Conservation (phyloP, 1,140 invertebrate genomes). For the Geopemphigus sp. region DNA sequence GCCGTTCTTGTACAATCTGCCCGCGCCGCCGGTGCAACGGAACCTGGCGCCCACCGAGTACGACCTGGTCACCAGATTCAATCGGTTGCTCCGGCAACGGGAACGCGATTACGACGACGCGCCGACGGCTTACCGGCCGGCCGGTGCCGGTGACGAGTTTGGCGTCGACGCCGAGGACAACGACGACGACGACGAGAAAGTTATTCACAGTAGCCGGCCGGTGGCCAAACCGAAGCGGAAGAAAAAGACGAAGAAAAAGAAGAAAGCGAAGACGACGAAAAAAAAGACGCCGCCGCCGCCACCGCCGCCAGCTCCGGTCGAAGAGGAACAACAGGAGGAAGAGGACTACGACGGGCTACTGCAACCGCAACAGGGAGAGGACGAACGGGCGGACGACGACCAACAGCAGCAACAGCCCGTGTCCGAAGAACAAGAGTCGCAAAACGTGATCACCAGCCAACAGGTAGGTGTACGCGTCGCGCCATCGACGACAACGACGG, state of each 20-base stretch:
- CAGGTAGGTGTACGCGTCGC: conserved; percentile 7
- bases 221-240: background rate
- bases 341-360: background rate
- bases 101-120: background rate
- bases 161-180: background rate
- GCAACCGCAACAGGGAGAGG: background rate
- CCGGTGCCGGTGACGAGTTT: background rate
- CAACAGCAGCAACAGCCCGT: no score
- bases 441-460: conserved; percentile 24
- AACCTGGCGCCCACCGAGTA: conserved; percentile 11
- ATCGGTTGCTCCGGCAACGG: conserved; percentile 15
- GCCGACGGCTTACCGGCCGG: background rate
- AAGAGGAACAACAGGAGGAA: background rate
- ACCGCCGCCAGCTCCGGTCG: background rate
- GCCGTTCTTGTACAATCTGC: conserved; percentile 51
- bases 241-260: background rate
- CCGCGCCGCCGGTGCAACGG: background rate
- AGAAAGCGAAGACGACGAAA: background rate
- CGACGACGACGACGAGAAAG: background rate
- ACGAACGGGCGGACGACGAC: conserved; percentile 8
- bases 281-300: no score
- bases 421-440: conserved; percentile 16
- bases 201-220: background rate
- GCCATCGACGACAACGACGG: background rate
- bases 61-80: conserved; percentile 30